These are phyloP conservation scores for Epinephelus malabaricus DNA, from an alignment of 2,797 vertebrate genomes.

Conservation along the genomic window DNA sequence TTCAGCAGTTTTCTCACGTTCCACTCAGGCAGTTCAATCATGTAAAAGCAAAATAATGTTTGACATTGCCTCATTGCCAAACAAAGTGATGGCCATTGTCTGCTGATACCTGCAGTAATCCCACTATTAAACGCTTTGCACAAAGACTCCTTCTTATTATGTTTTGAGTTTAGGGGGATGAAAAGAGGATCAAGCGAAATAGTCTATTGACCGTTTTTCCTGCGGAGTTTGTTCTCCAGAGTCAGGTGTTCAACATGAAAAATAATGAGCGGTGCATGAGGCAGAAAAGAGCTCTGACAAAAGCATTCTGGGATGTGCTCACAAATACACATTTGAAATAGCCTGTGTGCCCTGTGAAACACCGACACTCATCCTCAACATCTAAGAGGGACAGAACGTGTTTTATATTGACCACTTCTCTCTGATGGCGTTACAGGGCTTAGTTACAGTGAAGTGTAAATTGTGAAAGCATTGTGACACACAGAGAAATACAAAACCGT, in stretches of 20 bases:
- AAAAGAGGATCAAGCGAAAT: conserved; percentile 23
- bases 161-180: conserved; percentile 15
- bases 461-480: background rate
- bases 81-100: conserved; percentile 14
- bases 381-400: background rate
- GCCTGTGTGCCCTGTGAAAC: background rate
- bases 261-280: conserved; percentile 16
- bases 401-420: background rate
- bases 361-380: background rate
- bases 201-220: conserved; percentile 17
- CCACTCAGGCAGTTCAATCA: conserved; percentile 10
- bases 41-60: background rate
- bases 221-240: conserved; percentile 24
- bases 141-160: conserved; percentile 13
- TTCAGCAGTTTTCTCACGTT: background rate
- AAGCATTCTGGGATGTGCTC: background rate
- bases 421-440: background rate
- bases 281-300: background rate
- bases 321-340: background rate
- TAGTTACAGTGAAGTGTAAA: background rate
- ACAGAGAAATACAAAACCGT: no score
- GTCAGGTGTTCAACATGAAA: conserved; percentile 29
- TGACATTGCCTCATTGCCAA: conserved; percentile 20
- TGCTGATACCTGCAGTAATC: conserved; percentile 8
- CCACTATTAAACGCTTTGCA: conserved; percentile 17